phyloP scores from a whole-genome alignment of 2,113 vertebrate genomes.

The Lampris megalopsis region DNA sequence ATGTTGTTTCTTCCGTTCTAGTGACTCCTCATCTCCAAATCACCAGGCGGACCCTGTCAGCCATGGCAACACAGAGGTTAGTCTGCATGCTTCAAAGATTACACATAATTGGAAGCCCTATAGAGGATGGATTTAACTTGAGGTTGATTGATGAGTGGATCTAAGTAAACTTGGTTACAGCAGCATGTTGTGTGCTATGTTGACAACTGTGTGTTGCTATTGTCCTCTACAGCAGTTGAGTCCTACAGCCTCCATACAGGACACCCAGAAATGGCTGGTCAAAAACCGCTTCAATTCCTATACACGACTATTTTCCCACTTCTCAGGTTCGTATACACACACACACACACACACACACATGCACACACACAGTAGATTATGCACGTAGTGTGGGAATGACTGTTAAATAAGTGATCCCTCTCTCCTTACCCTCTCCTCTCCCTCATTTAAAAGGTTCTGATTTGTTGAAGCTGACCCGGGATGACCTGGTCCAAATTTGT shows the following conservation, averaged over 20 bases:
- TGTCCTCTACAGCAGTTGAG: slow-evolving; percentile 86
- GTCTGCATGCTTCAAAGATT: slow-evolving; percentile 52
- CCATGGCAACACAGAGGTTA: slow-evolving; percentile 86
- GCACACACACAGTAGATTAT: background rate
- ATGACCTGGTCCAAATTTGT: slow-evolving; percentile 95
- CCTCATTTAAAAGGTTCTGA: slow-evolving; percentile 87
- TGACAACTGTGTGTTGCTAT: background rate
- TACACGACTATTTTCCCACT: slow-evolving; percentile 91
- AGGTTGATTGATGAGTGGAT: no score
- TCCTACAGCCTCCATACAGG: slow-evolving; percentile 91
- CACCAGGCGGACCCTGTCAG: slow-evolving; percentile 90
- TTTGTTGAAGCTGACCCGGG: slow-evolving; percentile 94
- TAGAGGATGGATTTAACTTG: no score
- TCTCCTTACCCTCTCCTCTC: background rate
- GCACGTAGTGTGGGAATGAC: background rate
- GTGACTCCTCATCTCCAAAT: slow-evolving; percentile 96
- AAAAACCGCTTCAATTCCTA: slow-evolving; percentile 93
- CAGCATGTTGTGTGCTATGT: background rate
- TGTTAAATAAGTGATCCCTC: background rate
- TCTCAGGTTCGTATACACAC: slow-evolving; percentile 87
- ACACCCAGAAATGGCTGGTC: slow-evolving; percentile 93
- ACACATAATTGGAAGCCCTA: background rate
- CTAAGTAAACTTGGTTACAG: no score
- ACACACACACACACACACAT: background rate
- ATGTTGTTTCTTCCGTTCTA: slow-evolving; percentile 60